Evolutionary conservation across 2,113 vertebrate species (phyloP).

Genomic region (Pelvicachromis taeniatus): DNA sequence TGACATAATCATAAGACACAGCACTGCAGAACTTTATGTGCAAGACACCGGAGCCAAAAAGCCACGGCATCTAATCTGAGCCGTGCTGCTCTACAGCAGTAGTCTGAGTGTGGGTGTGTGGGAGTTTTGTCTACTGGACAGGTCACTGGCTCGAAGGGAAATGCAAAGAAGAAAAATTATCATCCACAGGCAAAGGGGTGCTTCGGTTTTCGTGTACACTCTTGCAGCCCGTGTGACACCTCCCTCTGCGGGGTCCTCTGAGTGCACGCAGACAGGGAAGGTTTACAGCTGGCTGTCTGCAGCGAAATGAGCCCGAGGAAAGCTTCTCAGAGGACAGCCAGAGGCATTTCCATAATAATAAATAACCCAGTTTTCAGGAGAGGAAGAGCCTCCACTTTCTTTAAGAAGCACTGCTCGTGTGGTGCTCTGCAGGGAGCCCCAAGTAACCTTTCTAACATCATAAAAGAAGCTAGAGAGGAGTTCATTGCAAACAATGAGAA

Average conservation of each 20-base stretch:
- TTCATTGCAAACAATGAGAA: neutral
- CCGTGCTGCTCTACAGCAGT: neutral
- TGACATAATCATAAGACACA: neutral
- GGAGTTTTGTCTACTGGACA: neutral
- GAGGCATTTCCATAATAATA: constrained; percentile 61
- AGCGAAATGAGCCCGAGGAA: constrained; percentile 36
- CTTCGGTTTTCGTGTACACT: neutral
- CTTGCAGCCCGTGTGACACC: neutral
- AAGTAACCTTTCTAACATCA: neutral
- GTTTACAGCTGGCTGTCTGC: constrained; percentile 50
- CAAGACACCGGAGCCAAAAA: constrained; percentile 7
- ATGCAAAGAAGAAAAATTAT: neutral
- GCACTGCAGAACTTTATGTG: neutral
- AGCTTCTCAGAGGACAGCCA: constrained; percentile 19
- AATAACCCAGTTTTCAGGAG: constrained; percentile 33
- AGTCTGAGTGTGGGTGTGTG: neutral
- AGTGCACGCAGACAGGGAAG: constrained; percentile 1
- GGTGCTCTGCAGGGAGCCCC: neutral
- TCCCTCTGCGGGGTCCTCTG: constrained; percentile 21
- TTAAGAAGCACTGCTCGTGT: neutral
- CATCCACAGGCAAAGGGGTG: neutral
- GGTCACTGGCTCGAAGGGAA: neutral
- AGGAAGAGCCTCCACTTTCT: neutral
- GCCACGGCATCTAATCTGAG: constrained; percentile 4
- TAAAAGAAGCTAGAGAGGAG: neutral